phyloP scores from a whole-genome alignment of 1,140 invertebrate species.

The Leucophenga varia region DNA sequence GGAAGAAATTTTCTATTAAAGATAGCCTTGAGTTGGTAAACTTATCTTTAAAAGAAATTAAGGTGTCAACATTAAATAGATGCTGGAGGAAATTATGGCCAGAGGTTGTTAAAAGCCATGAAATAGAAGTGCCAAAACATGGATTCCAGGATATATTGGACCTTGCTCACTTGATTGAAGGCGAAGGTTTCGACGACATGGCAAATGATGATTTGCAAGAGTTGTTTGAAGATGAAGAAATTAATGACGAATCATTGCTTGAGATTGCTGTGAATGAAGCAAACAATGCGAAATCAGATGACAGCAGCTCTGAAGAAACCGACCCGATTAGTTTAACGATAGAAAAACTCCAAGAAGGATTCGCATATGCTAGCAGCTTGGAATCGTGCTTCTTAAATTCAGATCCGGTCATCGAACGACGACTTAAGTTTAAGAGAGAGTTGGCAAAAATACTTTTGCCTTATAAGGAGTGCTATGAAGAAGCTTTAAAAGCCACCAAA shows the following conservation, averaged over 20 bases:
- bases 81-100: slow-evolving; percentile 28
- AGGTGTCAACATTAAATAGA: slow-evolving; percentile 23
- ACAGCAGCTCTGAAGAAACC: slow-evolving; percentile 17
- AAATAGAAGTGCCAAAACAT: slow-evolving; percentile 15
- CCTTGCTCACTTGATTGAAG: slow-evolving; percentile 15
- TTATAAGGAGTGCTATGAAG: slow-evolving; percentile 3
- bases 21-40: slow-evolving; percentile 23
- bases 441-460: background rate
- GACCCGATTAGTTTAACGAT: slow-evolving; percentile 14
- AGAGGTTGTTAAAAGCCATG: slow-evolving; percentile 15
- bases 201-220: slow-evolving; percentile 14
- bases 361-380: slow-evolving; percentile 19
- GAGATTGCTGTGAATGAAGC: slow-evolving; percentile 18
- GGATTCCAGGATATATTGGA: slow-evolving; percentile 22
- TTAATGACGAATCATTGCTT: slow-evolving; percentile 14
- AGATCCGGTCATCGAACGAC: slow-evolving; percentile 17
- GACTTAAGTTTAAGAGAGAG: slow-evolving; percentile 6
- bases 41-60: slow-evolving; percentile 22
- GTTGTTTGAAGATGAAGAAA: slow-evolving; percentile 18
- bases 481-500: background rate
- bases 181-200: slow-evolving; percentile 30
- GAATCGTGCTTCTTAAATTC: slow-evolving; percentile 15
- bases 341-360: slow-evolving; percentile 19
- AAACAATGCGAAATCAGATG: slow-evolving; percentile 17
- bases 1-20: slow-evolving; percentile 30